Conservation (phyloP, 2,113 vertebrate species). For the Oryzias javanicus region DNA sequence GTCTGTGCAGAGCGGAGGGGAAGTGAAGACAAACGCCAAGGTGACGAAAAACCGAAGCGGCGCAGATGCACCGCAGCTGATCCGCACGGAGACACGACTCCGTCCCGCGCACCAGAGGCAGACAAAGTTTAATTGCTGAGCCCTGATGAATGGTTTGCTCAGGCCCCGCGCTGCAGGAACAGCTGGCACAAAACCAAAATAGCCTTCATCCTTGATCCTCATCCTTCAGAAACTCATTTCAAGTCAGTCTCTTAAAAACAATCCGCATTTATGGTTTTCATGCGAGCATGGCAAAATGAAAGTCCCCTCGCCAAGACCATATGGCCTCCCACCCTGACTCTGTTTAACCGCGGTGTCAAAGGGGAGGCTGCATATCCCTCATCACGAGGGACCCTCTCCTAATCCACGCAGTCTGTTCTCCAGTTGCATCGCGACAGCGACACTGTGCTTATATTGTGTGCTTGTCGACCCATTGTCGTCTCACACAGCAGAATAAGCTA, state of each 20-base stretch:
- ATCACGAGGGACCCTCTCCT: conserved; percentile 50
- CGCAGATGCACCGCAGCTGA: conserved; percentile 53
- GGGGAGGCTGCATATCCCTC: conserved; percentile 47
- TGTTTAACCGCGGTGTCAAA: conserved; percentile 29
- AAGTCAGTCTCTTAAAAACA: not conserved
- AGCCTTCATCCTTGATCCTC: conserved; percentile 9
- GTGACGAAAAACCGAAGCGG: conserved; percentile 18
- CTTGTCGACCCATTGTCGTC: conserved; percentile 49
- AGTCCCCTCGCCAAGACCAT: conserved; percentile 32
- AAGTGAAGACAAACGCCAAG: conserved; percentile 5
- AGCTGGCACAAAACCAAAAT: conserved; percentile 40
- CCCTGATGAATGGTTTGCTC: conserved; percentile 31
- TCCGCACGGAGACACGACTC: conserved; percentile 1
- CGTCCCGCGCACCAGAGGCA: conserved; percentile 28
- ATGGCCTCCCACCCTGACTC: conserved; percentile 24
- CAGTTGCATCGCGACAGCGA: conserved; percentile 38
- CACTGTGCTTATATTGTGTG: conserved; percentile 52
- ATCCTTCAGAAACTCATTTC: conserved; percentile 16
- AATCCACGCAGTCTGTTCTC: conserved; percentile 48
- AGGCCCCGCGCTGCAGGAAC: conserved; percentile 19
- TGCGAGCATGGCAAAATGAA: conserved; percentile 34
- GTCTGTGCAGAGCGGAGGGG: conserved; percentile 6
- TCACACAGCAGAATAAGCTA: conserved; percentile 54
- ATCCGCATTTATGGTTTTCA: conserved; percentile 45
- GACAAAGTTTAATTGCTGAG: conserved; percentile 53